Evolutionary conservation across 2,888 invertebrate species (phyloP).

Genomic region (Buathra laborator): DNA sequence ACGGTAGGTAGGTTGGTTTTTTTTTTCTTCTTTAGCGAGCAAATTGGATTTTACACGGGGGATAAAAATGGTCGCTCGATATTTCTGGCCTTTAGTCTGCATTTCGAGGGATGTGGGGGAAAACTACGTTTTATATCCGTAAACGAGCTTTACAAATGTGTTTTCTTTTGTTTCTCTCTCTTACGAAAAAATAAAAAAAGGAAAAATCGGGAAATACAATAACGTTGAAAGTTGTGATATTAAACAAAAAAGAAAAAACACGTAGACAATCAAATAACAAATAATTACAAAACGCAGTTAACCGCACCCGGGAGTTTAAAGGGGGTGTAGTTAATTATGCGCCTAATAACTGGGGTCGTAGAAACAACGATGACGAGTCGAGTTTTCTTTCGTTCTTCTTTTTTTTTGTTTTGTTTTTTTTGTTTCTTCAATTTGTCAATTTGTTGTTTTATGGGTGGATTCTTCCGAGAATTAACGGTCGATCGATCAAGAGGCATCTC

Average conservation of each 20-base stretch:
- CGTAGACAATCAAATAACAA: conserved; percentile 78
- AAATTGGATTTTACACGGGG: conserved; percentile 34
- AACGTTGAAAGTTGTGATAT: conserved; percentile 69
- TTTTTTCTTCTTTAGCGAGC: conserved; percentile 39
- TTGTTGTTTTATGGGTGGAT: conserved; percentile 30
- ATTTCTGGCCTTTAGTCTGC: conserved; percentile 66
- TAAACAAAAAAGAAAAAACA: conserved; percentile 73
- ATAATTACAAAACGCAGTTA: conserved; percentile 78
- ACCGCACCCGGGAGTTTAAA: conserved; percentile 67
- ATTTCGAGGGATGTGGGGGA: conserved; percentile 20
- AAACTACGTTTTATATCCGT: conserved; percentile 3
- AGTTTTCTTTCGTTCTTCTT: conserved; percentile 27
- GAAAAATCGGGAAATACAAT: conserved; percentile 52
- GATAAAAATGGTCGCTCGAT: conserved; percentile 67
- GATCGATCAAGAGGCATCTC: conserved; percentile 53
- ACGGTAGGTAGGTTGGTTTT: conserved; percentile 71
- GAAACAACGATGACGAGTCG: conserved; percentile 65
- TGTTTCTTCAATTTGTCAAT: conserved; percentile 17
- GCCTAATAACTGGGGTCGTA: conserved; percentile 68
- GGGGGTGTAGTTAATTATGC: conserved; percentile 69
- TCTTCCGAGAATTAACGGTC: conserved; percentile 40
- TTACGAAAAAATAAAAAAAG: conserved; percentile 64
- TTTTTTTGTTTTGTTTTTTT: conserved; percentile 1
- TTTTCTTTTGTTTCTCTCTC: conserved; percentile 44
- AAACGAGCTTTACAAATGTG: conserved; percentile 27